A percentile compares a stretch with the other conserved stretches of the same genome.
Evolutionary conservation across 2,797 vertebrate genomes (phyloP).

Genomic region (Synaphobranchus kaupii): DNA sequence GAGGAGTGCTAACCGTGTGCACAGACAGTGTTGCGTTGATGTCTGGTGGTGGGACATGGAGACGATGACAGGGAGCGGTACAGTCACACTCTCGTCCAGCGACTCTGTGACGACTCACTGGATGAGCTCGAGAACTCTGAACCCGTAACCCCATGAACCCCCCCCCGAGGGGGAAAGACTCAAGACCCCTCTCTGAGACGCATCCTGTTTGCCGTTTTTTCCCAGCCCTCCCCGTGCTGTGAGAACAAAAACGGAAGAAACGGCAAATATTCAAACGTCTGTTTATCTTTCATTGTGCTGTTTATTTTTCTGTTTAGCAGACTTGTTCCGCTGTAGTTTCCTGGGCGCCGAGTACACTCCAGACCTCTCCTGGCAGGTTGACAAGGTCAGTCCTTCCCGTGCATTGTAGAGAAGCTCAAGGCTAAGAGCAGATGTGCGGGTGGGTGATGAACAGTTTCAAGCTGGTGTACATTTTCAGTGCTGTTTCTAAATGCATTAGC

Average conservation of each 20-base stretch:
- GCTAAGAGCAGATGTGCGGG: neutral
- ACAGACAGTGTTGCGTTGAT: neutral
- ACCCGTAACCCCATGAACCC: neutral
- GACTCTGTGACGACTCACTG: neutral
- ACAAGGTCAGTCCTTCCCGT: neutral
- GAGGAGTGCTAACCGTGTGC: neutral
- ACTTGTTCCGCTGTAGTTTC: neutral
- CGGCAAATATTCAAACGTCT: neutral
- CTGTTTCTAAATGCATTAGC: neutral
- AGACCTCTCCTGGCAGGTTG: neutral
- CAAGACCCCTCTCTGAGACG: neutral
- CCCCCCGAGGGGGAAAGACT: neutral
- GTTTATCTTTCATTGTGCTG: slow-evolving; percentile 17
- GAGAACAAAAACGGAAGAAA: slow-evolving; percentile 14
- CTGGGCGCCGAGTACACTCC: neutral
- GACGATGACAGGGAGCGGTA: too few relatives aligned
- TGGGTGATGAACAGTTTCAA: neutral
- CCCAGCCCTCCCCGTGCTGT: neutral
- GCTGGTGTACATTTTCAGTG: neutral
- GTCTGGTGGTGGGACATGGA: neutral
- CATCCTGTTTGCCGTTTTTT: slow-evolving; percentile 16
- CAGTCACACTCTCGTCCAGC: neutral
- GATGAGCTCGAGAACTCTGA: neutral
- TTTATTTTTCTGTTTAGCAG: slow-evolving; percentile 8
- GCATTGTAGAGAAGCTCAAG: neutral